phyloP scores from a whole-genome alignment of 2,888 invertebrate genomes.

The Cephus rjabovi region DNA sequence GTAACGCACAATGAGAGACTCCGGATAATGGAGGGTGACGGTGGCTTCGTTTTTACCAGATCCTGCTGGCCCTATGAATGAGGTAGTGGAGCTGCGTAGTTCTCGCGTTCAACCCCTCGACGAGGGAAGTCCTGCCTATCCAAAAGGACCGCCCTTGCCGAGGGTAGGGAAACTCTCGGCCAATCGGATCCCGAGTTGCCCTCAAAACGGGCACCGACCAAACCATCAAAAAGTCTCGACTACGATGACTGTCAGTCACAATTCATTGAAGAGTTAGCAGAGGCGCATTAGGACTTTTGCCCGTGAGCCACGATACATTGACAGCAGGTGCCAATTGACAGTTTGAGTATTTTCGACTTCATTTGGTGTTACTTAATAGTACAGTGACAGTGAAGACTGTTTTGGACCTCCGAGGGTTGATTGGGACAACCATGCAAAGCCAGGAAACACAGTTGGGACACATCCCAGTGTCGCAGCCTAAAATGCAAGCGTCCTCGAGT shows the following conservation, averaged over 20 bases:
- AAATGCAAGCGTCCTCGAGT: slow-evolving; percentile 61
- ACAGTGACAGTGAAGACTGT: slow-evolving; percentile 2
- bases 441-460: slow-evolving; percentile 50
- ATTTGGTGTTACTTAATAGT: not conserved
- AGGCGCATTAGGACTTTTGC: not conserved
- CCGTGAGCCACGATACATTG: not conserved
- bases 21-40: slow-evolving; percentile 24
- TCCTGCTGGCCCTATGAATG: not conserved
- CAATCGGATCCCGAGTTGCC: slow-evolving; percentile 40
- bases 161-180: slow-evolving; percentile 47
- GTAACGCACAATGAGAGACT: slow-evolving; percentile 37
- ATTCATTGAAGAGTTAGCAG: slow-evolving; percentile 40
- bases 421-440: slow-evolving; percentile 43
- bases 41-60: slow-evolving; percentile 1
- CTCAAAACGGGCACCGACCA: slow-evolving; percentile 34
- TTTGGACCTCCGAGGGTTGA: not conserved
- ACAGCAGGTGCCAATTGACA: not conserved
- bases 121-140: slow-evolving; percentile 27
- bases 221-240: slow-evolving; percentile 53
- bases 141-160: slow-evolving; percentile 49
- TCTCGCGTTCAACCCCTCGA: slow-evolving; percentile 24
- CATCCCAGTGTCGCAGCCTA: slow-evolving; percentile 42
- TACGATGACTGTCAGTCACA: slow-evolving; percentile 54
- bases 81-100: not conserved
- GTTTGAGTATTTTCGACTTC: not conserved